Conservation (phyloP, 2,113 vertebrate species). For the Brachypteracias leptosomus region DNA sequence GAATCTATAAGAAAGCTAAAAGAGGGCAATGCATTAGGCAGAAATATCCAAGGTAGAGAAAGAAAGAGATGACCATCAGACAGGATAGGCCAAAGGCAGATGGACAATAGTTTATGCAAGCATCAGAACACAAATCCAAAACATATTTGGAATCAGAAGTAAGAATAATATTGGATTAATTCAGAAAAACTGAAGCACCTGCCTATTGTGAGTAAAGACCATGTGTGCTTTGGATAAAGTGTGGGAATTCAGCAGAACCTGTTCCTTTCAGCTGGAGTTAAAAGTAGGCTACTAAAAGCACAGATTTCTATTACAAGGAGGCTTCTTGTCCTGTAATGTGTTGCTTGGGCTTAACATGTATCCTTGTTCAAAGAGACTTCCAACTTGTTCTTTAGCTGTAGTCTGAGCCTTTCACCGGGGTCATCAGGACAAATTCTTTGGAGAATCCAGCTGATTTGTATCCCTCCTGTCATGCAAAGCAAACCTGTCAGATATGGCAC, state of each 20-base stretch:
- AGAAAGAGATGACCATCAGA: background rate
- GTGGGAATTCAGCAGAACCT: background rate
- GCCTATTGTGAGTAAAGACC: background rate
- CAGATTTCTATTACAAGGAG: background rate
- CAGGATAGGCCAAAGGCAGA: background rate
- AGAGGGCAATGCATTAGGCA: background rate
- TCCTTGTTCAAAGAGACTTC: background rate
- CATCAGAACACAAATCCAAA: background rate
- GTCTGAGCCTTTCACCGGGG: background rate
- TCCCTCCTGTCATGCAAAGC: rapidly evolving
- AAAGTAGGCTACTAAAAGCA: background rate
- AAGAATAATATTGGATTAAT: background rate
- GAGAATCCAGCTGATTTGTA: background rate
- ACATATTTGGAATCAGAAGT: background rate
- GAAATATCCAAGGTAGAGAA: background rate
- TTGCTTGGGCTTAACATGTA: background rate
- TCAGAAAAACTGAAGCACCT: background rate
- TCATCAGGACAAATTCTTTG: background rate
- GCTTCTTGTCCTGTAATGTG: background rate
- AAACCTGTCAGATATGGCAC: background rate
- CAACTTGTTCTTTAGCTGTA: background rate
- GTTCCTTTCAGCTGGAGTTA: background rate
- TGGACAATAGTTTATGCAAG: background rate
- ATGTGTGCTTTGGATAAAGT: background rate
- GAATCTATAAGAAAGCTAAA: background rate